Evolutionary conservation across 2,113 vertebrate genomes (phyloP).

Genomic region (Galemys pyrenaicus): DNA sequence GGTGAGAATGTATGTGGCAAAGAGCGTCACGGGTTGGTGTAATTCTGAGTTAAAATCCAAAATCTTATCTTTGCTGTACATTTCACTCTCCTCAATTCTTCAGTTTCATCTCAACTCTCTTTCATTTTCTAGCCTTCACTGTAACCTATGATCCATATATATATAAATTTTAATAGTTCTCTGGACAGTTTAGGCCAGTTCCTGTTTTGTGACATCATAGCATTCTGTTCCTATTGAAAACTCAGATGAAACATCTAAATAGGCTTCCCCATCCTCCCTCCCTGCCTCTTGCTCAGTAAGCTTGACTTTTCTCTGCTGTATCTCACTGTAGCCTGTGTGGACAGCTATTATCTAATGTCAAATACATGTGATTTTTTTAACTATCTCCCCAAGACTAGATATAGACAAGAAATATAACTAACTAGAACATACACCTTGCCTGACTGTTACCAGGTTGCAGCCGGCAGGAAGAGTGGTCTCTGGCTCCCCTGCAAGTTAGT

Average conservation of each 20-base stretch:
- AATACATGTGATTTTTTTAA: not conserved
- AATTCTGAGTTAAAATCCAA: not conserved
- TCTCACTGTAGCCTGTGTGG: not conserved
- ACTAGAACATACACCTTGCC: not conserved
- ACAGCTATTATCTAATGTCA: not conserved
- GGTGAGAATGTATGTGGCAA: not conserved
- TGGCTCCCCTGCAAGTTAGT: too few relatives aligned
- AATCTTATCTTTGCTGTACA: not conserved
- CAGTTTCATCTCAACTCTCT: not conserved
- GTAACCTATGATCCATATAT: not conserved
- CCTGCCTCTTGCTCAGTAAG: not conserved
- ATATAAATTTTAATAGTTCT: not conserved
- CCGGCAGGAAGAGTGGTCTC: too few relatives aligned
- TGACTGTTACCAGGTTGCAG: too few relatives aligned
- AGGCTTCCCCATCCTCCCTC: rapidly evolving
- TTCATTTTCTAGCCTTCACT: not conserved
- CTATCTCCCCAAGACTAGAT: not conserved
- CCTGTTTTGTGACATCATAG: not conserved
- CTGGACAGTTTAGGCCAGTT: not conserved
- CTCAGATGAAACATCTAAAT: not conserved
- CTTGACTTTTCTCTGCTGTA: not conserved
- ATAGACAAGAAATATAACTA: not conserved
- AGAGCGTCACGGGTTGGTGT: not conserved
- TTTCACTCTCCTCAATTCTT: not conserved
- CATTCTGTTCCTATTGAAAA: not conserved